Conservation (phyloP, 1,140 invertebrate genomes). For the Babylonia areolata region DNA sequence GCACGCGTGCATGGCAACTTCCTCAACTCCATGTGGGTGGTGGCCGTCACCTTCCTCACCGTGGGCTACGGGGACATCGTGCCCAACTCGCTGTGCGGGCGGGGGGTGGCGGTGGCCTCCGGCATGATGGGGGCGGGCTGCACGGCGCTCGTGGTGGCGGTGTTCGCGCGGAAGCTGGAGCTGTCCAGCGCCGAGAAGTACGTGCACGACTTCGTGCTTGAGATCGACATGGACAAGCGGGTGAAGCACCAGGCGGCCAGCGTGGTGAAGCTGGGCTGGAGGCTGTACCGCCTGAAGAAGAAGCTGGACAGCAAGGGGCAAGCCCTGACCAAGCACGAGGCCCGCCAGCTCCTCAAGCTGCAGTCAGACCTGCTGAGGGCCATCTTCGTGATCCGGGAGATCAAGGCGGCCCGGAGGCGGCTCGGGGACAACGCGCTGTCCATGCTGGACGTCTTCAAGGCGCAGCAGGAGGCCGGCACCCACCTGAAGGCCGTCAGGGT, state of each 20-base stretch:
- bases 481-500: constrained; percentile 51
- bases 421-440: constrained; percentile 69
- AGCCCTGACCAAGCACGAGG: constrained; percentile 29
- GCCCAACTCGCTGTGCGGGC: constrained; percentile 73
- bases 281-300: constrained; percentile 65
- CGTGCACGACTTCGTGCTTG: constrained; percentile 75
- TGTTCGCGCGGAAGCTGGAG: constrained; percentile 73
- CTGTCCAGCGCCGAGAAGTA: constrained; percentile 74
- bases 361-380: constrained; percentile 69
- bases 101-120: constrained; percentile 71
- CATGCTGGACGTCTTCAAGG: constrained; percentile 68
- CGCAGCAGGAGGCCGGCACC: constrained; percentile 56
- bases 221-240: constrained; percentile 70
- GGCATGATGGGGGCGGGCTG: constrained; percentile 74
- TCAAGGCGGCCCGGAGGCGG: constrained; percentile 68
- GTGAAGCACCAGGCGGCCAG: constrained; percentile 72
- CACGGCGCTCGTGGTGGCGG: constrained; percentile 75
- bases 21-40: constrained; percentile 74
- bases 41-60: constrained; percentile 74
- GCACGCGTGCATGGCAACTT: constrained; percentile 62
- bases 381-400: constrained; percentile 71
- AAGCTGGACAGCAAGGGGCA: constrained; percentile 13
- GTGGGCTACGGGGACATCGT: constrained; percentile 76
- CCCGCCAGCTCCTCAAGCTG: constrained; percentile 48
- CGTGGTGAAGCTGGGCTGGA: constrained; percentile 72